Percentiles rank a stretch among this genome's conserved stretches.
Conservation (phyloP, 2,888 invertebrate genomes). For the Lepidochrysops patricia region DNA sequence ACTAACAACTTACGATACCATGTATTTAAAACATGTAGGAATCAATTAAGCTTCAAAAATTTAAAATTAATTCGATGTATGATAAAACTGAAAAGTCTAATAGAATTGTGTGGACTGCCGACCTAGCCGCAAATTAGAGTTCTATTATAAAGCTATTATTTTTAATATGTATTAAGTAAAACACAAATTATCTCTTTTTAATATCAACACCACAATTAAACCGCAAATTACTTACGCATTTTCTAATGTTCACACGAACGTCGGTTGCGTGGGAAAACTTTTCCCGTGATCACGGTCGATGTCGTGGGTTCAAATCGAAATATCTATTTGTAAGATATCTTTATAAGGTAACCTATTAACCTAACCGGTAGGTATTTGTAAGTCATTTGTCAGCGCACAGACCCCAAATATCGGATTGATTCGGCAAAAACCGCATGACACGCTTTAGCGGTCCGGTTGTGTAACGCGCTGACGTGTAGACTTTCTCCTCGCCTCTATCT, state of each 20-base stretch:
- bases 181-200: background rate
- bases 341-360: too few species aligned
- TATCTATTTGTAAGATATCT: background rate
- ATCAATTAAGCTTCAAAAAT: background rate
- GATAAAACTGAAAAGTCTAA: background rate
- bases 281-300: background rate
- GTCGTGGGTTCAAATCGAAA: background rate
- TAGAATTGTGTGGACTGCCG: too few species aligned
- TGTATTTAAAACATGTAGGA: background rate
- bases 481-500: conserved; percentile 48
- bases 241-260: background rate
- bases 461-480: conserved; percentile 54
- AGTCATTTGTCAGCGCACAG: background rate
- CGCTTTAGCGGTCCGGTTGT: conserved; percentile 47
- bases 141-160: background rate
- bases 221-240: background rate
- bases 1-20: too few species aligned
- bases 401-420: background rate
- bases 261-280: background rate
- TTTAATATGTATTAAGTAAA: background rate
- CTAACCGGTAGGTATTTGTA: too few species aligned
- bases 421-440: conserved; percentile 31
- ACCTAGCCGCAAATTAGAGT: background rate
- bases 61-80: background rate
- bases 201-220: background rate